These are phyloP conservation scores for Lepidocyrtoides sp. DNA, from an alignment of 2,888 invertebrate genomes.

Conservation along the genomic window DNA sequence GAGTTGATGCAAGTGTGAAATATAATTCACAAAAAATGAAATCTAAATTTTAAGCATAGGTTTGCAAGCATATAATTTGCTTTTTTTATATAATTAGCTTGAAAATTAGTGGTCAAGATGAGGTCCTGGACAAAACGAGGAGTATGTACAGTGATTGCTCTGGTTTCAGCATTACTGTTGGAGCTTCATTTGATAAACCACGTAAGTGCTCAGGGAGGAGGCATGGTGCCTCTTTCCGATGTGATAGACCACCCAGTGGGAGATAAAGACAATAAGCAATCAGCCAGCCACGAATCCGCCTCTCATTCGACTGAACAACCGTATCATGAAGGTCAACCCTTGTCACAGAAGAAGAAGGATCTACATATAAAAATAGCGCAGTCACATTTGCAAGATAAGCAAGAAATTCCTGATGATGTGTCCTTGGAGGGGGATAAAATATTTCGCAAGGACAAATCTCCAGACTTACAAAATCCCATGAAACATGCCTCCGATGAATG, in stretches of 20 bases:
- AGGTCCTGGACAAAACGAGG: slow-evolving; percentile 35
- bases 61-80: background rate
- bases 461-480: slow-evolving; percentile 81
- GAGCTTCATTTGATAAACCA: background rate
- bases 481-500: slow-evolving; percentile 82
- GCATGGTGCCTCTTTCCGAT: slow-evolving; percentile 74
- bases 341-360: slow-evolving; percentile 77
- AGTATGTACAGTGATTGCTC: slow-evolving; percentile 1
- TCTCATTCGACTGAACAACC: background rate
- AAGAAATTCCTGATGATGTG: slow-evolving; percentile 3
- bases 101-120: slow-evolving; percentile 5
- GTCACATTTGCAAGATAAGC: slow-evolving; percentile 70
- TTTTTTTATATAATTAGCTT: background rate
- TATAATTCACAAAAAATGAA: too few relatives aligned
- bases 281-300: slow-evolving; percentile 42
- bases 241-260: slow-evolving; percentile 72
- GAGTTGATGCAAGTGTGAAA: too few relatives aligned
- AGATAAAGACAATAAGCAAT: slow-evolving; percentile 41
- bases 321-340: slow-evolving; percentile 48
- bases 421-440: background rate
- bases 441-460: slow-evolving; percentile 81
- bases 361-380: slow-evolving; percentile 81
- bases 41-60: background rate
- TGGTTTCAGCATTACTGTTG: background rate
- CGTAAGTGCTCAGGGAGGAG: slow-evolving; percentile 43